These are phyloP conservation scores for Anthoptus insignis DNA, from an alignment of 2,888 invertebrate genomes.

Conservation along the genomic window DNA sequence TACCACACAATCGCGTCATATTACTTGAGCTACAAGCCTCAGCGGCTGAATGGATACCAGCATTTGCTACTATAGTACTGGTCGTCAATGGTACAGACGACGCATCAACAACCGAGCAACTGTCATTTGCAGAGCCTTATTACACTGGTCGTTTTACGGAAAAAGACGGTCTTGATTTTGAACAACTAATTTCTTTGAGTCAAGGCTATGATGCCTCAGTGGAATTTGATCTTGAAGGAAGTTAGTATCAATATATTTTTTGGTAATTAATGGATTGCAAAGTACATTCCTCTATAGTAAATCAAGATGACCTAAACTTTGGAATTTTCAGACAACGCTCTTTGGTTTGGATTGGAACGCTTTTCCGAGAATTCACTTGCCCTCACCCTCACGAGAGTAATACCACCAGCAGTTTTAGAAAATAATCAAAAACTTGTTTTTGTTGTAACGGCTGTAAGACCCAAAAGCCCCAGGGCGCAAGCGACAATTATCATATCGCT, in stretches of 20 bases:
- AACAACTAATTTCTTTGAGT: conserved; percentile 49
- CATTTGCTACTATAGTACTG: conserved; percentile 53
- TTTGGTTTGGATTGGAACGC: conserved; percentile 51
- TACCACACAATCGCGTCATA: conserved; percentile 53
- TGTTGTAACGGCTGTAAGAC: conserved; percentile 48
- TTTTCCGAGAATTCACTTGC: conserved; percentile 40
- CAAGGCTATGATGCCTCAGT: conserved; percentile 53
- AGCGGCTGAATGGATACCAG: conserved; percentile 50
- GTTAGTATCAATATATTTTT: conserved; percentile 39
- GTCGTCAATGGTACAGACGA: conserved; percentile 39
- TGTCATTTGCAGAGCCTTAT: conserved; percentile 47
- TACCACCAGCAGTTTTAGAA: conserved; percentile 51
- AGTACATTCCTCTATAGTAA: not conserved
- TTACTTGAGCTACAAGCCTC: conserved; percentile 54
- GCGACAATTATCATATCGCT: conserved; percentile 15
- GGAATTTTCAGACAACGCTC: conserved; percentile 52
- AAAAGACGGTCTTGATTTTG: conserved; percentile 48
- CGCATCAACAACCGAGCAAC: conserved; percentile 19
- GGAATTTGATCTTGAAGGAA: conserved; percentile 54
- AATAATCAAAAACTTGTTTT: conserved; percentile 55
- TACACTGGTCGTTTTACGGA: conserved; percentile 55
- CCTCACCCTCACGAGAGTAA: conserved; percentile 39
- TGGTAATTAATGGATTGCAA: not conserved
- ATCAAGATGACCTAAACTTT: not conserved
- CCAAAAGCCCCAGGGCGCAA: conserved; percentile 39